Base-by-base conservation (phyloP, 2,888 invertebrate genomes). In the Saturnia japonica region DNA sequence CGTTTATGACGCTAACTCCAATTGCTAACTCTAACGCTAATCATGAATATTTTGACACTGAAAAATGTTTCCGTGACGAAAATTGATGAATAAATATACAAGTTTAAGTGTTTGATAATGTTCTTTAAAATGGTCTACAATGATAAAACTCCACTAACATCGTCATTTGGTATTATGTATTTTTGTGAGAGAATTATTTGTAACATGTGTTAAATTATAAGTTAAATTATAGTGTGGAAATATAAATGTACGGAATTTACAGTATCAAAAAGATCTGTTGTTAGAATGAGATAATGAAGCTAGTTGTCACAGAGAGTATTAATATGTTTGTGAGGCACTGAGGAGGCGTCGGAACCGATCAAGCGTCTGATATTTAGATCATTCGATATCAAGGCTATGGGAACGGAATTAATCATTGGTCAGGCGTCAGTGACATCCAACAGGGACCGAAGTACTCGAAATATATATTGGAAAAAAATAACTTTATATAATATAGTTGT, bases 371-470 rank as follows among this genome's bases (percentile, higher is more conserved):
- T 66, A 22, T 40, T 66, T 25, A 66, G 34, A 34, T 47, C 19
- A 25, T n/a, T 68, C 11, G 42, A 22, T n/a, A 34, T 40, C 34
- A 66, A 66, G 19, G 16, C 42, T 40, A 73, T 74, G 72, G 67
- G 73, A 77, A 70, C 22, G 22, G 22, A 54, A 54, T 54, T 22
- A 54, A 54, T 54, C 54, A 54, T 54, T 11, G 22, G 54, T 11
- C 22, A 54, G 22, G n/a, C 22, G 22, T 54, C 54, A 54, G n/a
- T 54, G 54, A 54, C 22, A 22, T 76, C 75, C 75, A 78, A 77
- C 79, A 81, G 84, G 84, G 82, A 78, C 82, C 78, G 82, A 82
- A 85, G 87, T 85, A 47, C 47, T n/a, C 7, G 16, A 8, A 19
- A n/a, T n/a, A 47, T 47, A 19, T 19, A n/a, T 47, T 47, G 1